Percentiles rank a stretch among this genome's conserved stretches.
These are phyloP conservation scores for Acrocephalus kingi DNA, from an alignment of 2,113 vertebrate species.

Conservation along the genomic window DNA sequence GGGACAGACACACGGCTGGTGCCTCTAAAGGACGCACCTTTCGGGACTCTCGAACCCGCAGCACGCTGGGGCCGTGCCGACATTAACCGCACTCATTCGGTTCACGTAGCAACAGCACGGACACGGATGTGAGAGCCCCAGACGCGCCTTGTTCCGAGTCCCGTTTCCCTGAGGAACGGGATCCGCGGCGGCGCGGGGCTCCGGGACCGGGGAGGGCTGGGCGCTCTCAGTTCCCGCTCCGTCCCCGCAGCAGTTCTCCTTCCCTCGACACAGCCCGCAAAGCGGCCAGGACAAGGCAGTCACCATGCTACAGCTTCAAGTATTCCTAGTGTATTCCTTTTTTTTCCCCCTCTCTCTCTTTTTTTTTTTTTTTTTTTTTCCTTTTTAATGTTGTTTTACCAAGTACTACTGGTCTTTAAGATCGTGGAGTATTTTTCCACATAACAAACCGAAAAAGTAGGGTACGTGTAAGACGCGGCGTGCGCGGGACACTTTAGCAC, in stretches of 20 bases:
- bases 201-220: background rate
- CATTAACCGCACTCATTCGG: background rate
- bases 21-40: background rate
- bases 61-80: rapidly evolving
- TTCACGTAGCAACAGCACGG: background rate
- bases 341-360: background rate
- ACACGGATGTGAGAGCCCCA: background rate
- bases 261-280: background rate
- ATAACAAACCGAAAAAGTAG: background rate
- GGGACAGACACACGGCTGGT: background rate
- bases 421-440: background rate
- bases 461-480: background rate
- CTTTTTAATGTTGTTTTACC: background rate
- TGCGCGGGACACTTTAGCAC: background rate
- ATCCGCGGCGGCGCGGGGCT: background rate
- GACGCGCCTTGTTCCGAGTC: background rate
- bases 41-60: background rate
- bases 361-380: background rate
- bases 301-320: background rate
- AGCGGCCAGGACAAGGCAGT: background rate
- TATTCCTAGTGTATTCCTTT: background rate
- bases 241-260: background rate
- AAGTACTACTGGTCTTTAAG: background rate
- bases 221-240: background rate
- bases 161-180: background rate